Percentiles rank a stretch among this genome's conserved stretches.
Conservation (phyloP, 1,140 invertebrate genomes). For the Fopius arisanus region DNA sequence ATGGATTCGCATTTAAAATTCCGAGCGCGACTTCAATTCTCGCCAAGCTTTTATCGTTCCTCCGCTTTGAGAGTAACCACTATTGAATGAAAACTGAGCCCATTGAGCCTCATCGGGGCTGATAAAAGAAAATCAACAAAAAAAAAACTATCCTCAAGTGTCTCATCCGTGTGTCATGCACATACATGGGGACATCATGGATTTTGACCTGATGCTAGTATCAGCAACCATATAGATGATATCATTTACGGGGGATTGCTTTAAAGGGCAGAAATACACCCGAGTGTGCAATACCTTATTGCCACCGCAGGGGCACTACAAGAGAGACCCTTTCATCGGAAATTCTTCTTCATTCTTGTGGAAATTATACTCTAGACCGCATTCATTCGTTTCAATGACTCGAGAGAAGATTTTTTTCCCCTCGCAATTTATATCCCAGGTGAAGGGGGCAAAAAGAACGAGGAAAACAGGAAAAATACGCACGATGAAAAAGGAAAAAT, state of each 20-base stretch:
- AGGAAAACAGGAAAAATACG: not conserved
- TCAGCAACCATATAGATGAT: not conserved
- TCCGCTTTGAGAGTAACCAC: not conserved
- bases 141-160: too few species aligned
- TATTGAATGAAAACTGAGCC: not conserved
- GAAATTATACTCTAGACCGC: slow-evolving; percentile 7
- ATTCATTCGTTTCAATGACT: slow-evolving; percentile 14
- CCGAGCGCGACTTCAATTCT: not conserved
- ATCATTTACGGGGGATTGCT: not conserved
- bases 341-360: slow-evolving; percentile 17
- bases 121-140: not conserved
- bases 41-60: not conserved
- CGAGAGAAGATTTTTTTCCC: not conserved
- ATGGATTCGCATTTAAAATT: not conserved
- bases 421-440: not conserved
- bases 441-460: not conserved
- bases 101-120: not conserved
- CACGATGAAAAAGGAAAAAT: not conserved
- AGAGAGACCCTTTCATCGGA: slow-evolving; percentile 16
- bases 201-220: not conserved
- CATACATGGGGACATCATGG: too few species aligned
- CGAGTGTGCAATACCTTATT: not conserved
- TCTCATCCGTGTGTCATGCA: too few species aligned
- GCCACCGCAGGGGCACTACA: not conserved
- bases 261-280: not conserved